Evolutionary conservation across 1,140 invertebrate species (phyloP).

Genomic region (Neodiprion lecontei): DNA sequence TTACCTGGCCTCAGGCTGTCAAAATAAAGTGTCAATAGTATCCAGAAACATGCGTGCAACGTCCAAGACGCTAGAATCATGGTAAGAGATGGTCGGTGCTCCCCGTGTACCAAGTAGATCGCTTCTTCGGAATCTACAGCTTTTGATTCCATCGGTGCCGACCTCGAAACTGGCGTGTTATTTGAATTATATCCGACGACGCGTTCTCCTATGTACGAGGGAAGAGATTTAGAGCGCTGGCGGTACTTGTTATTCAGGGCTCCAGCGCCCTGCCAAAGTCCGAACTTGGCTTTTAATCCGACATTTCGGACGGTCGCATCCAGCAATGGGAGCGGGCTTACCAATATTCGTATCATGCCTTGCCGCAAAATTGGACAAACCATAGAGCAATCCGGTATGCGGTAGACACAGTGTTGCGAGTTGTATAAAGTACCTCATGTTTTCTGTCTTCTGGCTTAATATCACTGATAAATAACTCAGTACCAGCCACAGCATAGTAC

Average conservation of each 20-base stretch:
- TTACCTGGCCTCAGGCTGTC: conserved; percentile 35
- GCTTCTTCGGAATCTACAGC: not conserved
- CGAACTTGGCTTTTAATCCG: too few species aligned
- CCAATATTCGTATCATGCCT: conserved; percentile 13
- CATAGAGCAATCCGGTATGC: conserved; percentile 38
- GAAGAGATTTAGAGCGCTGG: too few species aligned
- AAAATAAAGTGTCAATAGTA: conserved; percentile 30
- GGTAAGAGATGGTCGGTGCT: conserved; percentile 24
- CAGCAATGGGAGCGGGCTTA: too few species aligned
- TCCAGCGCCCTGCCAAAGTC: too few species aligned
- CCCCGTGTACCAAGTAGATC: conserved; percentile 9
- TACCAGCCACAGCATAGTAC: conserved; percentile 31
- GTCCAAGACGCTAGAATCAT: conserved; percentile 26
- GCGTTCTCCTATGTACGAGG: too few species aligned
- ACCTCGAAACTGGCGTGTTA: too few species aligned
- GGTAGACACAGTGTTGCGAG: conserved; percentile 31
- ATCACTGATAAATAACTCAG: conserved; percentile 29
- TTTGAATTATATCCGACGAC: too few species aligned
- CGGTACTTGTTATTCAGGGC: too few species aligned
- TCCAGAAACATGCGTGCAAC: conserved; percentile 36
- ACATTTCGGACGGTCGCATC: too few species aligned
- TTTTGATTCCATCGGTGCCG: not conserved
- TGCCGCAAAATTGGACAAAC: conserved; percentile 28
- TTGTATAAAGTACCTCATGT: conserved; percentile 7
- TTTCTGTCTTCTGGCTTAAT: conserved; percentile 26